These are phyloP conservation scores for Lumbricus terrestris DNA, from an alignment of 2,888 invertebrate genomes.

Conservation along the genomic window DNA sequence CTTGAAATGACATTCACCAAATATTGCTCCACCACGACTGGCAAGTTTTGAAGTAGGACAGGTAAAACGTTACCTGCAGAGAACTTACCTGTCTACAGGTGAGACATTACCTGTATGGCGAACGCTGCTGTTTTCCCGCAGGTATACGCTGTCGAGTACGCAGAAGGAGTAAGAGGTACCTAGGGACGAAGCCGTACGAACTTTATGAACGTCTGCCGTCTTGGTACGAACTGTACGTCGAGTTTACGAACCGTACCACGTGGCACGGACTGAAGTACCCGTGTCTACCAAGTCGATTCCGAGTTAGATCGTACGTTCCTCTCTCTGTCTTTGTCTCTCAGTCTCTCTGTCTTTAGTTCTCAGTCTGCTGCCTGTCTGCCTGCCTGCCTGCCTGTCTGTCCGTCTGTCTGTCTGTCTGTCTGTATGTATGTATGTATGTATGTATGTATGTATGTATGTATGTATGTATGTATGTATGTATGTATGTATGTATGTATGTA, in stretches of 20 bases:
- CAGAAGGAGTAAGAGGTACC: not conserved
- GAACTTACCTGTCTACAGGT: too few relatives aligned
- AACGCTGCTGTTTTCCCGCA: not conserved
- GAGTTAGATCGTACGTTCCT: constrained; percentile 14
- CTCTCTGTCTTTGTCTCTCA: not conserved
- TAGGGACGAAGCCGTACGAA: not conserved
- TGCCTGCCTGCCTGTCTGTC: too few relatives aligned
- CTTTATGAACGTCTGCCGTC: constrained; percentile 17
- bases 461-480: too few relatives aligned
- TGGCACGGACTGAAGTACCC: constrained; percentile 31
- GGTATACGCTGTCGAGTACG: not conserved
- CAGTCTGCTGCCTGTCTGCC: not conserved
- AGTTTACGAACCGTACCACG: constrained; percentile 28
- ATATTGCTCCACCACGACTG: too few relatives aligned
- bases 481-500: too few relatives aligned
- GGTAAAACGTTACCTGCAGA: too few relatives aligned
- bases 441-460: too few relatives aligned
- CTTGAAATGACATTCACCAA: too few relatives aligned
- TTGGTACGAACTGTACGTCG: constrained; percentile 26
- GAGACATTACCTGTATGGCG: not conserved
- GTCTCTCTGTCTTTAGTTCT: not conserved
- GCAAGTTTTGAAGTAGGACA: too few relatives aligned
- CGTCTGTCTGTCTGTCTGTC: too few relatives aligned
- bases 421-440: too few relatives aligned
- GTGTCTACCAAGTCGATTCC: constrained; percentile 25